Percentiles rank a stretch among this genome's conserved stretches.
Evolutionary conservation across 2,113 vertebrate species (phyloP).

Genomic region (Acrocephalus kingi): DNA sequence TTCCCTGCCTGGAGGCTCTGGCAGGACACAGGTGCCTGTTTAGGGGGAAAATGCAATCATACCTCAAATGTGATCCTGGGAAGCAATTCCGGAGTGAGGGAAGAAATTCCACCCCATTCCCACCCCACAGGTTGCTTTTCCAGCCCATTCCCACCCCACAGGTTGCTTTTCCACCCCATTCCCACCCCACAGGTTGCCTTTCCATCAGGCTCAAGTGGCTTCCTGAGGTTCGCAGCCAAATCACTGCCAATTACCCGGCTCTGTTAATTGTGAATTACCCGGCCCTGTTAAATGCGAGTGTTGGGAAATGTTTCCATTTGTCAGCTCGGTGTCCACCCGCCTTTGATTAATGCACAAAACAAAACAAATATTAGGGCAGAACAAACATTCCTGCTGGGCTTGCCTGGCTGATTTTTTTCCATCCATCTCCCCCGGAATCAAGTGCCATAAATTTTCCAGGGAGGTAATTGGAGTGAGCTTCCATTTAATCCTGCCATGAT

Average conservation of each 20-base stretch:
- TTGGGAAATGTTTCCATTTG: neutral
- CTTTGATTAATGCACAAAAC: neutral
- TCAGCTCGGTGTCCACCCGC: neutral
- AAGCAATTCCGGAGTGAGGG: accelerated
- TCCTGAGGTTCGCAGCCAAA: neutral
- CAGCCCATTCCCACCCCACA: accelerated
- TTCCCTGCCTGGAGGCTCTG: no score
- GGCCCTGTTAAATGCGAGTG: neutral
- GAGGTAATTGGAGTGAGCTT: no score
- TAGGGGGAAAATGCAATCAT: neutral
- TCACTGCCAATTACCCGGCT: neutral
- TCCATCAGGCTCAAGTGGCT: neutral
- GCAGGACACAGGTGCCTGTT: no score
- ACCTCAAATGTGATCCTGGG: accelerated
- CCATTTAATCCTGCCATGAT: no score
- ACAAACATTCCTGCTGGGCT: no score
- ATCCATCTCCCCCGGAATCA: no score
- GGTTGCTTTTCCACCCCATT: neutral
- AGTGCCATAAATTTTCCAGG: no score
- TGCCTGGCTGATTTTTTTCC: no score
- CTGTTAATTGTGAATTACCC: neutral
- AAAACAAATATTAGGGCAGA: no score
- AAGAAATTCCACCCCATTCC: accelerated
- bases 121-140: neutral
- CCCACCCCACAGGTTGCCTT: accelerated